Base-by-base conservation (phyloP, 2,113 vertebrate genomes). In the Carlito syrichta region DNA sequence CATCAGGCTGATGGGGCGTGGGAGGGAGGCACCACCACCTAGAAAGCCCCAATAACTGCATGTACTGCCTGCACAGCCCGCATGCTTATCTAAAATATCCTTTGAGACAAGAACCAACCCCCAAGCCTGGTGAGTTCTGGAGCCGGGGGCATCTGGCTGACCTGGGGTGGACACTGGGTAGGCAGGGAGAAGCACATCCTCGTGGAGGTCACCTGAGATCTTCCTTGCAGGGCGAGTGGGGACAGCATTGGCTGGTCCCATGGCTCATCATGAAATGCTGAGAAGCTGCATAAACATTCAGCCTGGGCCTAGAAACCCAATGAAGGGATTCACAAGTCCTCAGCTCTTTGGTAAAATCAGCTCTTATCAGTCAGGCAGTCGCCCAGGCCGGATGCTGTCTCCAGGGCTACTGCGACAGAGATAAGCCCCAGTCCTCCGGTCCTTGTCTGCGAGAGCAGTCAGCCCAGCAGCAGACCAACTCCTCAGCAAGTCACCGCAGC, bases 201-300 rank as follows among this genome's bases (percentile, higher is more conserved):
- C 35, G 35, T 73, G 27, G 63, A 50, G 23, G 1, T 45, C 48
- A 38, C 19, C 12, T 17, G 20, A 38, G 14, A 12, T 35, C 43
- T 76, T 2, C 38, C 30, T 45, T 9, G 4, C 0, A 0, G 12
- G 58, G 19, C 17, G 12, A 27, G 23, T 32, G 11, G 43, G 63
- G 30, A 73, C 14, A 14, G 66, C 14, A 4, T 25, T 0, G 0
- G 17, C 50, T 30, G 5, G 52, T 43, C 56, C 32, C 38, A 40
- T 5, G 50, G 66, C 52, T 69, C 6, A 0, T 69, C 22, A 45
- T 14, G 38, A 48, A 45, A 56, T 19, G 50, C 32, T 8, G 45
- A 9, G 73, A 69, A 63, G 45, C 38, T 69, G 69, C 43, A 54
- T n/a, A 78, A 54, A 22, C 30, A 27, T 7, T 48, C 14, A 19